These are phyloP conservation scores for Gnathonemus longibarbis DNA, from an alignment of 2,113 vertebrate genomes.

Conservation along the genomic window DNA sequence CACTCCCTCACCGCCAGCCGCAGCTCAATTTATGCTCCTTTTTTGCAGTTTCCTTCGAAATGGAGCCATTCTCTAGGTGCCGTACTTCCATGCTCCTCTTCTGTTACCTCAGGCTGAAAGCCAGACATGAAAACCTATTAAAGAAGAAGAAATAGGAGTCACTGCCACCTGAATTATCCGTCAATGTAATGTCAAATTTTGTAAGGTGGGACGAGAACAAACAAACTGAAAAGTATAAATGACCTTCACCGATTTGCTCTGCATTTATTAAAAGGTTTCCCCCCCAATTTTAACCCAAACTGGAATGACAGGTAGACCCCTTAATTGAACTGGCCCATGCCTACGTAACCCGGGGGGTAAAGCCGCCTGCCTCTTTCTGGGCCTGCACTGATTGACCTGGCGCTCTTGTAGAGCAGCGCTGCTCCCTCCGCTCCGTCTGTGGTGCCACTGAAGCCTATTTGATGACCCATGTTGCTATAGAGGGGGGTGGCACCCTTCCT, in stretches of 20 bases:
- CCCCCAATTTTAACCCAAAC: neutral
- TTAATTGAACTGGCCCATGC: neutral
- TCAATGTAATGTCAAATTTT: conserved; percentile 1
- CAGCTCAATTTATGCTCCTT: neutral
- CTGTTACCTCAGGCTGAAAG: neutral
- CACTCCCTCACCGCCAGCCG: neutral
- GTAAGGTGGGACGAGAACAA: neutral
- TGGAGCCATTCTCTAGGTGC: neutral
- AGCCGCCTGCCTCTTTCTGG: neutral
- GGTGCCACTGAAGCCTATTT: neutral
- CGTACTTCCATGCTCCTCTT: neutral
- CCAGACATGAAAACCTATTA: neutral
- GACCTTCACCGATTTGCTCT: neutral
- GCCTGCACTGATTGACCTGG: neutral
- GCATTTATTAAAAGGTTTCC: neutral
- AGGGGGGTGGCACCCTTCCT: neutral
- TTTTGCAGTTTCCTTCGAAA: neutral
- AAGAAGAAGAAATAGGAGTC: neutral
- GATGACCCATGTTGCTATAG: neutral
- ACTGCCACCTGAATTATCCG: neutral
- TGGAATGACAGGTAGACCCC: neutral
- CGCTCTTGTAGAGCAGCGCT: neutral
- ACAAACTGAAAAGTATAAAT: conserved; percentile 7
- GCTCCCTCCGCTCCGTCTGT: neutral
- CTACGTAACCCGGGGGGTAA: neutral